Conservation (phyloP, 2,888 invertebrate genomes). For the Bhutanitis thaidina region DNA sequence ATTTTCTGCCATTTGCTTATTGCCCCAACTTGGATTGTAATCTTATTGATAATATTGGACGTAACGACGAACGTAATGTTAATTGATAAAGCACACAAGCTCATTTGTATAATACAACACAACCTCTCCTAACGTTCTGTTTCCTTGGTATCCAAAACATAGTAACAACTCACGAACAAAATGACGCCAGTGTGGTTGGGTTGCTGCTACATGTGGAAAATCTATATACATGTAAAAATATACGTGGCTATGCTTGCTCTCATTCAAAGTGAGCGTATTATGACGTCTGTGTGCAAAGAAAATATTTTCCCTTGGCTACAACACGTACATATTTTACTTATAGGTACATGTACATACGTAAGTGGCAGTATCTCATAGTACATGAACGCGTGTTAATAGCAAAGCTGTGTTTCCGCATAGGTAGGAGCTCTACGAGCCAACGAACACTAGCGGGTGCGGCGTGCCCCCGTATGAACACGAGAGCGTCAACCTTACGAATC, state of each 20-base stretch:
- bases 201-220: slow-evolving; percentile 58
- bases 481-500: slow-evolving; percentile 78
- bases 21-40: neutral
- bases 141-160: slow-evolving; percentile 62
- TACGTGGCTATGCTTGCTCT: slow-evolving; percentile 43
- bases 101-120: slow-evolving; percentile 20
- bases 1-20: neutral
- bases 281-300: slow-evolving; percentile 51
- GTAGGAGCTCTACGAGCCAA: slow-evolving; percentile 68
- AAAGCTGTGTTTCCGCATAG: slow-evolving; percentile 76
- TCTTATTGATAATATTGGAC: neutral
- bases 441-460: slow-evolving; percentile 63
- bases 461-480: slow-evolving; percentile 68
- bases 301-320: slow-evolving; percentile 51
- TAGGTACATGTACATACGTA: slow-evolving; percentile 46
- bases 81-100: slow-evolving; percentile 49
- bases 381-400: slow-evolving; percentile 76
- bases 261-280: slow-evolving; percentile 34
- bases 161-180: slow-evolving; percentile 68
- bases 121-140: slow-evolving; percentile 41
- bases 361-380: slow-evolving; percentile 75
- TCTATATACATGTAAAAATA: slow-evolving; percentile 49
- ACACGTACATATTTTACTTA: slow-evolving; percentile 28
- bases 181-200: slow-evolving; percentile 32
- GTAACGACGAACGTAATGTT: slow-evolving; percentile 24